These are phyloP conservation scores for Pangasius krempfi DNA, from an alignment of 2,797 vertebrate genomes.

Conservation along the genomic window DNA sequence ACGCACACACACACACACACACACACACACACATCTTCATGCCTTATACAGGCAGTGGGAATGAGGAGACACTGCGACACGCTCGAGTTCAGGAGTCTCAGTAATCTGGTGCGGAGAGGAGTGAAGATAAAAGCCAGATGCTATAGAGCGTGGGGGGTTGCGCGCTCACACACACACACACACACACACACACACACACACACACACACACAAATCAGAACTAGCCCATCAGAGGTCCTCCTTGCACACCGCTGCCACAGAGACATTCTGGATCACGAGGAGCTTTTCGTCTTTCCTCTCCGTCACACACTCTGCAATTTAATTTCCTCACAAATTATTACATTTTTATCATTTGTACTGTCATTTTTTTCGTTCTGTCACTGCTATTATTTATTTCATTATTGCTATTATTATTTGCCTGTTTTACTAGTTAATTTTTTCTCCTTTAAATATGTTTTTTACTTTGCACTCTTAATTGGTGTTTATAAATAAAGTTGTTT, in stretches of 20 bases:
- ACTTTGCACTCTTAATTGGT: neutral
- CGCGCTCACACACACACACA: conserved; percentile 52
- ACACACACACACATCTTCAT: neutral
- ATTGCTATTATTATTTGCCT: no score
- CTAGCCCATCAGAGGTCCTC: conserved; percentile 43
- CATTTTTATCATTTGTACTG: neutral
- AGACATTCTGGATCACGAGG: neutral
- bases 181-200: conserved; percentile 63
- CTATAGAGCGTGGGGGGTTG: conserved; percentile 55
- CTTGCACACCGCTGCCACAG: neutral
- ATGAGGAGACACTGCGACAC: conserved; percentile 51
- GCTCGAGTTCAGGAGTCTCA: conserved; percentile 40
- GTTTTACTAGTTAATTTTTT: neutral
- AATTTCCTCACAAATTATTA: neutral
- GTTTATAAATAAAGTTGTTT: no score
- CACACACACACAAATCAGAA: conserved; percentile 54
- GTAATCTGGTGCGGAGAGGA: conserved; percentile 53
- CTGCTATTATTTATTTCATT: neutral
- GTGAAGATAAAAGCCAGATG: conserved; percentile 68
- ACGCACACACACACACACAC: neutral
- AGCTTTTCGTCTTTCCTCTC: neutral
- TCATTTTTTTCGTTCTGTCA: neutral
- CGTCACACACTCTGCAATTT: neutral
- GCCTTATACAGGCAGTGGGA: conserved; percentile 45
- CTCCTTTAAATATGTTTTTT: neutral